phyloP scores from a whole-genome alignment of 1,140 invertebrate species.

The Leptoteleia sp. region DNA sequence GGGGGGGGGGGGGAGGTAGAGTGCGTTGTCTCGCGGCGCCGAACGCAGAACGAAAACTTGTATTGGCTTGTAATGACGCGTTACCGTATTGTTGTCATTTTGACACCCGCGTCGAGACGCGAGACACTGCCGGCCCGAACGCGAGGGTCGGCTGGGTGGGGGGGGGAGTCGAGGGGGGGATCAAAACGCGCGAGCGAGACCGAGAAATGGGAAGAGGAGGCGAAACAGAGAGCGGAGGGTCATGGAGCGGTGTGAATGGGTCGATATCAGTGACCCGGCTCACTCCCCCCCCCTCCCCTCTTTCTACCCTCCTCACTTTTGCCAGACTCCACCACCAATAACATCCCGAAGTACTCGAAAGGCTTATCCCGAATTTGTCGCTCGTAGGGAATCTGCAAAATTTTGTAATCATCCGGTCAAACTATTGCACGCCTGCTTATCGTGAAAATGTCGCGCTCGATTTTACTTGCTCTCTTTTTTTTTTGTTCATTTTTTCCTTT shows the following conservation, averaged over 20 bases:
- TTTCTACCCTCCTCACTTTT: constrained; percentile 33
- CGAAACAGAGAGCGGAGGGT: constrained; percentile 12
- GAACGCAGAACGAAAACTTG: constrained; percentile 11
- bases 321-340: constrained; percentile 39
- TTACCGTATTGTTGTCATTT: constrained; percentile 27
- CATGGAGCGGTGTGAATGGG: constrained; percentile 56
- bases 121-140: too few species aligned
- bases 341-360: constrained; percentile 43
- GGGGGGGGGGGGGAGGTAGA: too few species aligned
- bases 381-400: too few species aligned
- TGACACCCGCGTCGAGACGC: constrained; percentile 12
- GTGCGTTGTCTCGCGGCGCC: background rate
- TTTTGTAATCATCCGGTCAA: too few species aligned
- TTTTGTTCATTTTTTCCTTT: too few species aligned
- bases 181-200: constrained; percentile 9
- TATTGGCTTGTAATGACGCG: constrained; percentile 22
- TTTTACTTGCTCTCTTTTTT: too few species aligned
- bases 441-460: too few species aligned
- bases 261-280: constrained; percentile 62
- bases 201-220: constrained; percentile 21
- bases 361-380: constrained; percentile 18
- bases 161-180: constrained; percentile 18
- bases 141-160: background rate
- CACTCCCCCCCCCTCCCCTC: constrained; percentile 18
- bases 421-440: too few species aligned